Percentiles rank a stretch among this genome's conserved stretches.
Evolutionary conservation across 2,888 invertebrate species (phyloP).

Genomic region (Neoscelio sp.): DNA sequence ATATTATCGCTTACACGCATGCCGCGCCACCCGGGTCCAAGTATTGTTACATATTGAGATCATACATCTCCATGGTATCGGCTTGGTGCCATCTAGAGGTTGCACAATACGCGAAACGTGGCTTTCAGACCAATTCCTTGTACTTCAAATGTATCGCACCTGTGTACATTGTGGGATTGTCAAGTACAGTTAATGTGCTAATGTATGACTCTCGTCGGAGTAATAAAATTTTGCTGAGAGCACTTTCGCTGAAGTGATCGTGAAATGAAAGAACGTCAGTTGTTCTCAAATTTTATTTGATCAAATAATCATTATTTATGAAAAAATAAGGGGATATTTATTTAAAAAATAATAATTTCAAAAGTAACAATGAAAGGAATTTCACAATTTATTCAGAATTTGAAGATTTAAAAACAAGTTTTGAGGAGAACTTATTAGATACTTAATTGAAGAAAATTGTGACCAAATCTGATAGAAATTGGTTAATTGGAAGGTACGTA

Average conservation of each 20-base stretch:
- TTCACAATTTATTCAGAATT: no score
- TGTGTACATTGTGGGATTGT: conserved; percentile 53
- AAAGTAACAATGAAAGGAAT: no score
- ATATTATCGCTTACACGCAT: conserved; percentile 54
- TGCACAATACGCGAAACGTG: conserved; percentile 55
- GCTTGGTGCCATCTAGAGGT: conserved; percentile 33
- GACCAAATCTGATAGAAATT: no score
- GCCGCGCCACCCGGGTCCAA: conserved; percentile 48
- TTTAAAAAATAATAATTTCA: no score
- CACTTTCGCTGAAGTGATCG: background rate
- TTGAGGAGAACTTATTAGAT: no score
- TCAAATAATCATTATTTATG: no score
- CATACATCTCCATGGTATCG: conserved; percentile 59
- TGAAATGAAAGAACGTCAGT: conserved; percentile 19
- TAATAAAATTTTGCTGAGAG: conserved; percentile 14
- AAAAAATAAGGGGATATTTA: background rate
- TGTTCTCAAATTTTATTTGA: no score
- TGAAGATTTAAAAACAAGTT: no score
- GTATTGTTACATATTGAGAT: conserved; percentile 66
- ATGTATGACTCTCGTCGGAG: conserved; percentile 28
- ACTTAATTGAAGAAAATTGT: no score
- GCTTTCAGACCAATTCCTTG: conserved; percentile 57
- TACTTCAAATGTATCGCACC: conserved; percentile 56
- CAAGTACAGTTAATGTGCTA: conserved; percentile 45
- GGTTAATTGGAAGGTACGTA: no score